These are phyloP conservation scores for Mus minutoides DNA, from an alignment of 2,797 vertebrate genomes.

Conservation along the genomic window DNA sequence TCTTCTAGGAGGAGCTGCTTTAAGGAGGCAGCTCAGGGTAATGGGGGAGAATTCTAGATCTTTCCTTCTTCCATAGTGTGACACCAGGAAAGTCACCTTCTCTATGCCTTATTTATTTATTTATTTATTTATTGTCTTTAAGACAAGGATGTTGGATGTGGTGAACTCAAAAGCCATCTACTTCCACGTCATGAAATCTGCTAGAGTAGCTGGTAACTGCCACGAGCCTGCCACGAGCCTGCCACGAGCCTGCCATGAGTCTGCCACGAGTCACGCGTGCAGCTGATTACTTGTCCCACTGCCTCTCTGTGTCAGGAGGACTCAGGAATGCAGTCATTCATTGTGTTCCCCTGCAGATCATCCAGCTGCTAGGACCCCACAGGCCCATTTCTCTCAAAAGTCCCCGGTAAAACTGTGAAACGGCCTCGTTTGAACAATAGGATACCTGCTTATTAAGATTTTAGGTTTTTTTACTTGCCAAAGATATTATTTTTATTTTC, in stretches of 20 bases:
- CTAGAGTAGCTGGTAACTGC: neutral
- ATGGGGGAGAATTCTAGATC: neutral
- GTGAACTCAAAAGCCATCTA: neutral
- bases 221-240: neutral
- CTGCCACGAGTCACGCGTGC: neutral
- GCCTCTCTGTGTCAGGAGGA: neutral
- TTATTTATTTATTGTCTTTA: neutral
- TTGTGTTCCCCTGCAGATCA: too few species aligned
- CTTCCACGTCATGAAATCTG: neutral
- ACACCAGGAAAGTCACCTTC: neutral
- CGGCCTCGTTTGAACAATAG: neutral
- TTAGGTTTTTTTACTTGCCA: neutral
- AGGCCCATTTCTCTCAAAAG: neutral
- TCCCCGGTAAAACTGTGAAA: neutral
- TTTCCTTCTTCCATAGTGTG: neutral
- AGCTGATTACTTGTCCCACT: neutral
- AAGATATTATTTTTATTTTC: neutral
- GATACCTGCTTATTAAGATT: too few species aligned
- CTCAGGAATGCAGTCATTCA: neutral
- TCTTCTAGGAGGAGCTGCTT: neutral
- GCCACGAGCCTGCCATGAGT: neutral
- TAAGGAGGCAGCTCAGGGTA: neutral
- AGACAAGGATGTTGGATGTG: neutral
- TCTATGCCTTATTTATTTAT: neutral
- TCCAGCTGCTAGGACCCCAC: too few species aligned